Evolutionary conservation across 2,797 vertebrate genomes (phyloP), one percentile per base, ranked within the genome.

Genomic region (Fringilla coelebs): DNA sequence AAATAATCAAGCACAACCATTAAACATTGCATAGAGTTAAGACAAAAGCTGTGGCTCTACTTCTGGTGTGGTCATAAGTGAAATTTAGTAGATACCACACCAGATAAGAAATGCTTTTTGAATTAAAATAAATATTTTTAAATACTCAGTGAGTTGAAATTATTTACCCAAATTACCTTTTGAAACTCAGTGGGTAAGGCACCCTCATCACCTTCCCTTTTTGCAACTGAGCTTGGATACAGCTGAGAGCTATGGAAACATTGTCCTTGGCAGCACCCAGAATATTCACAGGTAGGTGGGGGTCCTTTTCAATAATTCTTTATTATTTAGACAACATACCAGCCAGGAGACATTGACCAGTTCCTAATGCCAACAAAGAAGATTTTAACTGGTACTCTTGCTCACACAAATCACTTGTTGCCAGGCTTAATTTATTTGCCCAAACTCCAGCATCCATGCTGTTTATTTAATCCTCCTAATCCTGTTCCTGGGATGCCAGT

Each of bases 361-460:
- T 3, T 52, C 48, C 54, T 29, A 67, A 36, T 17, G 3, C 70
- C 49, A 52, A 12, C 18, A 62, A 67, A 81, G 55, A 36, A 36
- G 34, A 63, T 29, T 49, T n/a, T 58, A 72, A 76, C 1, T 0
- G 13, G 5, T 32, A 5, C 6, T 48, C 11, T 13, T 38, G 9
- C 60, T 85, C 36, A 17, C 17, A 76, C 29, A 85, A 88, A 68
- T 26, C 54, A 10, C 28, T 76, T 25, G 9, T 43, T 75, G 34
- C 34, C 18, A 26, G 76, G 48, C 32, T 54, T 62, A 68, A 40
- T 63, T 73, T 68, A 18, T 45, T 45, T 63, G 12, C 32, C 49
- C 49, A 19, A 89, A 43, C 48, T 52, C 13, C 80, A 32, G 45
- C 4, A 1, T 32, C 25, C 0, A 0, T 51, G 72, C 34, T 85